Evolutionary conservation across 2,888 invertebrate species (phyloP).

Genomic region (Neoitamus cyanurus): DNA sequence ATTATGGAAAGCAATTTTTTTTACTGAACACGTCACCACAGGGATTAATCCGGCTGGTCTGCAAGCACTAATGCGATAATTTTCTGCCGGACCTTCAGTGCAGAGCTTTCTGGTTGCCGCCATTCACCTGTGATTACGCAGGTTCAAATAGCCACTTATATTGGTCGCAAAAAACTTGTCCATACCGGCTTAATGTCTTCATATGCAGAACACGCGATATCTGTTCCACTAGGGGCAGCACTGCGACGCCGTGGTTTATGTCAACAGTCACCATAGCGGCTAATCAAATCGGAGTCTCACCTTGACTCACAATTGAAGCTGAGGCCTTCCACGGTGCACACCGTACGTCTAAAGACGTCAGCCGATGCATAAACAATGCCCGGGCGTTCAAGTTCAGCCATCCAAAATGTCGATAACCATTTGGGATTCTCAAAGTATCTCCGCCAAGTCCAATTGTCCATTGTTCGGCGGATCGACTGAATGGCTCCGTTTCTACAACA

Average conservation of each 20-base stretch:
- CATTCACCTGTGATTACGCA: not conserved
- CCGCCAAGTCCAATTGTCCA: not conserved
- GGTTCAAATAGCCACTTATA: not conserved
- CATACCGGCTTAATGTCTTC: not conserved
- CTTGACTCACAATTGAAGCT: slow-evolving; percentile 49
- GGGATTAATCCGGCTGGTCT: not conserved
- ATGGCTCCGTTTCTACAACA: not conserved
- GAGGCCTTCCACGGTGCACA: slow-evolving; percentile 43
- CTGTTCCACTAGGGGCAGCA: not conserved
- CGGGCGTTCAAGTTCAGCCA: slow-evolving; percentile 16
- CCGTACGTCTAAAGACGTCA: slow-evolving; percentile 37
- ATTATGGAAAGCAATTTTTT: not conserved
- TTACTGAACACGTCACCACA: not conserved
- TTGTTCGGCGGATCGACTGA: not conserved
- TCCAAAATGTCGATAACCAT: slow-evolving; percentile 18
- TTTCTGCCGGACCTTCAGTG: not conserved
- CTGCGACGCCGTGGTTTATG: slow-evolving; percentile 47
- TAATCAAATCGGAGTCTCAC: slow-evolving; percentile 33
- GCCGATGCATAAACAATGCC: slow-evolving; percentile 3
- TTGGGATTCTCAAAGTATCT: not conserved
- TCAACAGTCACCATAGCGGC: slow-evolving; percentile 29
- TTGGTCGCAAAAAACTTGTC: not conserved
- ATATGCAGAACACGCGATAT: slow-evolving; percentile 2
- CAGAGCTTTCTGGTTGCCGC: not conserved
- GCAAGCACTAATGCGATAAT: not conserved